Conservation (phyloP, 2,797 vertebrate genomes). For the Danio aesculapii region DNA sequence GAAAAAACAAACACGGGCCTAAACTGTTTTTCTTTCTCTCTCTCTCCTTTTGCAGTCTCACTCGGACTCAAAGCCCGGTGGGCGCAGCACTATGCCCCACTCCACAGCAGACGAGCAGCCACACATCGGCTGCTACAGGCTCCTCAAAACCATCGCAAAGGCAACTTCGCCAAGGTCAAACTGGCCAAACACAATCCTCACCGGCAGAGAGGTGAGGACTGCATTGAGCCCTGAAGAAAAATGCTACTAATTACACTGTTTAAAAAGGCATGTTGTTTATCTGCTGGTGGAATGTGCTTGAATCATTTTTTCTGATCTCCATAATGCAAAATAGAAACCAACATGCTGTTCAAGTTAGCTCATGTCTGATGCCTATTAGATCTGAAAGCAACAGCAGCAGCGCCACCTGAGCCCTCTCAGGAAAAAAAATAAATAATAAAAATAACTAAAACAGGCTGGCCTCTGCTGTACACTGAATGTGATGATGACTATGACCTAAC, state of each 20-base stretch:
- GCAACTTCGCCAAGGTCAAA: conserved; percentile 89
- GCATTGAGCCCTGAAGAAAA: background rate
- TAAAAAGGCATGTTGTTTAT: background rate
- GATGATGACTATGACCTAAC: background rate
- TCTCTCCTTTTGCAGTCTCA: conserved; percentile 60
- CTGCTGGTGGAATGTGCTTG: background rate
- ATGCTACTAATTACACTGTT: background rate
- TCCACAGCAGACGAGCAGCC: conserved; percentile 83
- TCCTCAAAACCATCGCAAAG: conserved; percentile 88
- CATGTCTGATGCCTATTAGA: background rate
- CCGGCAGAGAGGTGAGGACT: conserved; percentile 81
- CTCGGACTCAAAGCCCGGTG: conserved; percentile 77
- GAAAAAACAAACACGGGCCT: background rate
- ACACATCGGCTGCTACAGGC: conserved; percentile 85
- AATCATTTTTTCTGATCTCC: background rate
- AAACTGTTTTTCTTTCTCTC: background rate
- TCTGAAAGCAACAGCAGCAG: background rate
- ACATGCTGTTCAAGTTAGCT: conserved; percentile 7
- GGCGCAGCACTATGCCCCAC: conserved; percentile 83
- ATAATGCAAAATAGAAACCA: background rate
- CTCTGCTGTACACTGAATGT: background rate
- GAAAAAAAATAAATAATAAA: too few relatives aligned
- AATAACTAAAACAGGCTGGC: too few relatives aligned
- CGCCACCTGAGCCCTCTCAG: background rate
- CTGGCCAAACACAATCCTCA: conserved; percentile 84